phyloP scores from a whole-genome alignment of 2,888 invertebrate species.

The Scaptomyza flava region DNA sequence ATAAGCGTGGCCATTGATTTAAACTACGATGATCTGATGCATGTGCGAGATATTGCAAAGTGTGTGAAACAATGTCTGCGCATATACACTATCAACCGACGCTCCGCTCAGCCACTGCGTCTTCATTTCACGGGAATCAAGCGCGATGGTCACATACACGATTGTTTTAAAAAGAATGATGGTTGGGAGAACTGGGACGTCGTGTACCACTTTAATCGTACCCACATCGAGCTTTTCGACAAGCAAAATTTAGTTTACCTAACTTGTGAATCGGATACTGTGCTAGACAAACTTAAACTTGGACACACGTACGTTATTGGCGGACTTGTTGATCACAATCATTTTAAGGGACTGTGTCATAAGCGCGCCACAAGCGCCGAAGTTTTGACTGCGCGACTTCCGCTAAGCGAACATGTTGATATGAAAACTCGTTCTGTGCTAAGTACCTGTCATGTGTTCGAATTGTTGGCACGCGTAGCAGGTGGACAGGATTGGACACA shows the following conservation, averaged over 20 bases:
- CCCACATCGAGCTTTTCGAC: slow-evolving; percentile 89
- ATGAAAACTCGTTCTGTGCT: slow-evolving; percentile 97
- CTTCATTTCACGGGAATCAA: slow-evolving; percentile 92
- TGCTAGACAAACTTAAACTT: slow-evolving; percentile 90
- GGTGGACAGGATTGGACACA: slow-evolving; percentile 92
- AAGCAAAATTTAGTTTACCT: slow-evolving; percentile 94
- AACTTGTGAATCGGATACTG: slow-evolving; percentile 96
- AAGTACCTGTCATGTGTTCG: slow-evolving; percentile 97
- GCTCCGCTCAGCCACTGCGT: slow-evolving; percentile 91
- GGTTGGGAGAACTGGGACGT: slow-evolving; percentile 98
- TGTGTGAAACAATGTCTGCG: slow-evolving; percentile 95
- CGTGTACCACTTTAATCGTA: slow-evolving; percentile 88
- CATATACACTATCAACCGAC: slow-evolving; percentile 95
- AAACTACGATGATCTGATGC: slow-evolving; percentile 96
- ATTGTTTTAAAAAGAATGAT: slow-evolving; percentile 91
- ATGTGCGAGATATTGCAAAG: slow-evolving; percentile 93
- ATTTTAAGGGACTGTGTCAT: slow-evolving; percentile 96
- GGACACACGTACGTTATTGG: slow-evolving; percentile 96
- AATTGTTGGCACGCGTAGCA: slow-evolving; percentile 91
- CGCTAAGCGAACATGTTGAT: slow-evolving; percentile 94
- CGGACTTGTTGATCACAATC: slow-evolving; percentile 98
- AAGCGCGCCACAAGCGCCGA: slow-evolving; percentile 91
- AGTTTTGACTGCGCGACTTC: slow-evolving; percentile 92
- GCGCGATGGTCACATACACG: slow-evolving; percentile 88
- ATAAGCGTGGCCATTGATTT: slow-evolving; percentile 91